These are phyloP conservation scores for Acrobasis suavella DNA, from an alignment of 2,888 invertebrate genomes.

Conservation along the genomic window DNA sequence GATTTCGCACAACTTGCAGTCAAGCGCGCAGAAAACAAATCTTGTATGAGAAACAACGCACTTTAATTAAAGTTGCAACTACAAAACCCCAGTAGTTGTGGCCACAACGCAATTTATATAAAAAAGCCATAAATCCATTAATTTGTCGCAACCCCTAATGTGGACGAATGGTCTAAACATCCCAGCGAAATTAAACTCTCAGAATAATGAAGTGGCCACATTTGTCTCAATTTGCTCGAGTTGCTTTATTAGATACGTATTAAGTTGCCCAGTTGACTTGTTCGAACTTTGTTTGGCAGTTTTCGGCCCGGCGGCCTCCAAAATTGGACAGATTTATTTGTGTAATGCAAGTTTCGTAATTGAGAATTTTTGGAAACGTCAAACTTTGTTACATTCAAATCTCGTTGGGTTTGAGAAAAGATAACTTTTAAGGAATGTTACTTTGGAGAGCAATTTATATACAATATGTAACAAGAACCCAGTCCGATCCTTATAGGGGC, in stretches of 20 bases:
- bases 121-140: constrained; percentile 61
- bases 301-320: constrained; percentile 16
- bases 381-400: constrained; percentile 1
- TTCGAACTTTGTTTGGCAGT: constrained; percentile 24
- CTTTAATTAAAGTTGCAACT: not conserved
- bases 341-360: constrained; percentile 15
- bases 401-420: not conserved
- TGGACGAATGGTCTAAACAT: constrained; percentile 70
- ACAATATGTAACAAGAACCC: too few relatives aligned
- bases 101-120: constrained; percentile 34
- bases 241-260: constrained; percentile 63
- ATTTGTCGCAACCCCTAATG: constrained; percentile 69
- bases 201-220: constrained; percentile 72
- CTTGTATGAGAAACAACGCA: not conserved
- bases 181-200: constrained; percentile 69
- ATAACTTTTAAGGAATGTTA: not conserved
- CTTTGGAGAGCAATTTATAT: not conserved
- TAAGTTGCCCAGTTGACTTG: constrained; percentile 38
- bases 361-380: constrained; percentile 16
- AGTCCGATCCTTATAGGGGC: too few relatives aligned
- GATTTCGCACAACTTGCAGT: too few relatives aligned
- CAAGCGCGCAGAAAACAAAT: not conserved
- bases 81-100: not conserved
- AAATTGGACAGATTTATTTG: constrained; percentile 19
- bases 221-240: constrained; percentile 72